Conservation (phyloP, 2,113 vertebrate species). For the Tragelaphus imberbis region DNA sequence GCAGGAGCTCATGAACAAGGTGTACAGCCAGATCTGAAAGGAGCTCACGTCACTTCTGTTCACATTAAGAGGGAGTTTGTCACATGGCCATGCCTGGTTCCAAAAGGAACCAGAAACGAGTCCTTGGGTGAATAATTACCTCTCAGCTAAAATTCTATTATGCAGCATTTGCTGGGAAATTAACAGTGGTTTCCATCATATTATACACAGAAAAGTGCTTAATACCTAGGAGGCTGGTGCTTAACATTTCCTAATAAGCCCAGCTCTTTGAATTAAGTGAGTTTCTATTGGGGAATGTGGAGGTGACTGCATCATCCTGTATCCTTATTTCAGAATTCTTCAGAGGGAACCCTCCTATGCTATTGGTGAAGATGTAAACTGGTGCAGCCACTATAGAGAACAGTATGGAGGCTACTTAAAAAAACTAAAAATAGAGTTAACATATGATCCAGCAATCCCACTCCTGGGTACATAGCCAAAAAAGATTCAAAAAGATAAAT, state of each 20-base stretch:
- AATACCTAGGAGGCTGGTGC: not conserved
- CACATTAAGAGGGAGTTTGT: not conserved
- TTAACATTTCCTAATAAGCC: not conserved
- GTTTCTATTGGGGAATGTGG: not conserved
- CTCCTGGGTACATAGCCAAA: not conserved
- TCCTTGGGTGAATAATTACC: not conserved
- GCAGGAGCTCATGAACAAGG: fast-evolving
- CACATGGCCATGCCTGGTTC: not conserved
- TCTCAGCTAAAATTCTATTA: constrained; percentile 13
- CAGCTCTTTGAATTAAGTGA: not conserved
- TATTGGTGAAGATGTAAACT: not conserved
- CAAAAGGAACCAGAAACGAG: not conserved
- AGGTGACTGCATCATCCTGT: not conserved
- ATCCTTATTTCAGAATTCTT: not conserved
- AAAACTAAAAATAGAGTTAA: not conserved
- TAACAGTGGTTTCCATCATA: not conserved
- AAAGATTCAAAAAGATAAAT: not conserved
- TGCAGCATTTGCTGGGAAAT: not conserved
- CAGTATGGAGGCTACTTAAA: not conserved
- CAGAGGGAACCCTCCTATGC: not conserved
- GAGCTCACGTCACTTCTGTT: not conserved
- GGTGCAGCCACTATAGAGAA: not conserved
- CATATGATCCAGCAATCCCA: not conserved
- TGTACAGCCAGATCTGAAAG: not conserved
- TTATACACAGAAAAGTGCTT: not conserved